Evolutionary conservation across 1,140 invertebrate species (phyloP).

Genomic region (Eumaeus atala): DNA sequence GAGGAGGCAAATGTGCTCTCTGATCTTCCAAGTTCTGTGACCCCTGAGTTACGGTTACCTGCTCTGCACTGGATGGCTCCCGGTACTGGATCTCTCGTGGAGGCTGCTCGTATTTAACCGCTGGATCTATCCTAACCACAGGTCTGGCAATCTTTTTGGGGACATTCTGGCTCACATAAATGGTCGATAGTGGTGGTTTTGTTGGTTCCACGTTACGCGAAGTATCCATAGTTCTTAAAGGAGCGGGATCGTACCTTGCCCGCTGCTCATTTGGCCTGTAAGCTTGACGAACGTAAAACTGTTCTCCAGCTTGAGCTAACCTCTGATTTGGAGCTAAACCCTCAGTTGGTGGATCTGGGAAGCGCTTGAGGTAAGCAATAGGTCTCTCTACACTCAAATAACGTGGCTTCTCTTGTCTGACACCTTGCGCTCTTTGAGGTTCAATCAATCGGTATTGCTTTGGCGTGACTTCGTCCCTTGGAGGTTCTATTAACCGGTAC

Average conservation of each 20-base stretch:
- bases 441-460: slow-evolving; percentile 59
- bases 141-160: slow-evolving; percentile 49
- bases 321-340: slow-evolving; percentile 34
- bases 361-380: slow-evolving; percentile 57
- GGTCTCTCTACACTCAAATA: slow-evolving; percentile 47
- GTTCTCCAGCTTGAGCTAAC: slow-evolving; percentile 42
- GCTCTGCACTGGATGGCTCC: slow-evolving; percentile 35
- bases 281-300: slow-evolving; percentile 50
- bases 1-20: slow-evolving; percentile 59
- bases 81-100: slow-evolving; percentile 34
- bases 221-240: slow-evolving; percentile 33
- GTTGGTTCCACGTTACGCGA: slow-evolving; percentile 34
- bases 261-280: slow-evolving; percentile 46
- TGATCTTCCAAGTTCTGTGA: slow-evolving; percentile 44
- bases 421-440: slow-evolving; percentile 38
- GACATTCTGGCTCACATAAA: slow-evolving; percentile 56
- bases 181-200: slow-evolving; percentile 54
- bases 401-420: slow-evolving; percentile 45
- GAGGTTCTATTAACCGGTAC: slow-evolving; percentile 49
- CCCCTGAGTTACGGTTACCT: slow-evolving; percentile 32
- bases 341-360: slow-evolving; percentile 50
- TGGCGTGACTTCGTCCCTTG: slow-evolving; percentile 47
- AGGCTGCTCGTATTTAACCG: slow-evolving; percentile 28
- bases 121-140: slow-evolving; percentile 36
- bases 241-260: slow-evolving; percentile 37